Evolutionary conservation across 2,113 vertebrate genomes (phyloP).

Genomic region (Plestiodon gilberti): DNA sequence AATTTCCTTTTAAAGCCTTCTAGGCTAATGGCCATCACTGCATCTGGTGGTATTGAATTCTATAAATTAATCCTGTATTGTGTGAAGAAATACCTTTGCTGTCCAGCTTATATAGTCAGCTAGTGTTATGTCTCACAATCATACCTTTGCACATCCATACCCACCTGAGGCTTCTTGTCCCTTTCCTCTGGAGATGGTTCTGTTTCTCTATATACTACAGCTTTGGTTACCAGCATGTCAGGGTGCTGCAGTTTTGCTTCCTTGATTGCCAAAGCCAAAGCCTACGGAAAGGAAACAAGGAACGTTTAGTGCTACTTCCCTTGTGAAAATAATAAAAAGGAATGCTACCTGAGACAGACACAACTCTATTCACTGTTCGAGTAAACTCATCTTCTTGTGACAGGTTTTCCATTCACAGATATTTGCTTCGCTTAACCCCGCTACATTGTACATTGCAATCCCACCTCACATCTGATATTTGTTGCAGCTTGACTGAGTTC

Average conservation of each 20-base stretch:
- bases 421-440: neutral
- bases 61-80: too few species aligned
- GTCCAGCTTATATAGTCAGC: neutral
- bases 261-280: conserved; percentile 96
- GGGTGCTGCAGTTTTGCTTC: conserved; percentile 98
- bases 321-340: neutral
- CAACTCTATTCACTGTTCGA: neutral
- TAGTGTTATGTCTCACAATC: neutral
- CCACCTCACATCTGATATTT: neutral
- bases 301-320: neutral
- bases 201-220: conserved; percentile 98
- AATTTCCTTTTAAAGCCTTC: too few species aligned
- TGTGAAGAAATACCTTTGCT: too few species aligned
- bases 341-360: neutral
- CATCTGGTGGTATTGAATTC: too few species aligned
- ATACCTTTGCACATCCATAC: neutral
- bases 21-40: too few species aligned
- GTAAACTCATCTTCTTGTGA: neutral
- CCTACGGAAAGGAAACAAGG: conserved; percentile 73
- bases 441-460: neutral
- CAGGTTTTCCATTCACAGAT: neutral
- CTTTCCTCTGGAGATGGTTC: conserved; percentile 91
- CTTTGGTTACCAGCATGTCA: conserved; percentile 99
- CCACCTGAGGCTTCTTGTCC: conserved; percentile 88
- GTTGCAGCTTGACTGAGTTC: neutral